phyloP scores from a whole-genome alignment of 2,888 invertebrate species.

The Drosophila limbata region DNA sequence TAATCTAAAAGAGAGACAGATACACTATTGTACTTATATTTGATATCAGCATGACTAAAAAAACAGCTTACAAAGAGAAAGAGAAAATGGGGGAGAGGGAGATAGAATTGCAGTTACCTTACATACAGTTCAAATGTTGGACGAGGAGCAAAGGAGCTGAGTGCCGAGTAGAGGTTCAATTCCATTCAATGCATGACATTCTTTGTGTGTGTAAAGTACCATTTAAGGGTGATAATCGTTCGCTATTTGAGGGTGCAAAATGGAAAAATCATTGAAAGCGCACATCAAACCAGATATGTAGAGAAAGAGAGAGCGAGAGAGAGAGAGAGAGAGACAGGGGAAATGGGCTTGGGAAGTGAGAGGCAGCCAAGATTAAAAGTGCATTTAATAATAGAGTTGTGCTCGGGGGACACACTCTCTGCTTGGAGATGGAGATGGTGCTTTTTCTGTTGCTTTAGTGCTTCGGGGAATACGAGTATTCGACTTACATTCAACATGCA shows the following conservation, averaged over 20 bases:
- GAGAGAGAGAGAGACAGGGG: neutral
- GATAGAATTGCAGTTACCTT: constrained; percentile 37
- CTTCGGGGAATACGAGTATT: constrained; percentile 78
- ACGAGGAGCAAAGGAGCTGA: neutral
- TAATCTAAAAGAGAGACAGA: constrained; percentile 54
- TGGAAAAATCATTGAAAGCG: constrained; percentile 82
- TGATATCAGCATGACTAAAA: constrained; percentile 59
- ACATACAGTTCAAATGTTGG: constrained; percentile 41
- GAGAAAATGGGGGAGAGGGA: neutral
- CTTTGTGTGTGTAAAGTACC: constrained; percentile 83
- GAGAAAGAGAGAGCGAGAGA: neutral
- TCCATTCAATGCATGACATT: constrained; percentile 77
- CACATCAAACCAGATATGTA: constrained; percentile 27
- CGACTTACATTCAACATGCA: constrained; percentile 51
- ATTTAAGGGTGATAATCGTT: constrained; percentile 85
- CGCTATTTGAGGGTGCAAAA: constrained; percentile 84
- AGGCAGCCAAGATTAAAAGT: constrained; percentile 83
- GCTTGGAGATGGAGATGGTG: constrained; percentile 18
- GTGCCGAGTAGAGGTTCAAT: constrained; percentile 59
- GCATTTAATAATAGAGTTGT: constrained; percentile 83
- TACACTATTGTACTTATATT: constrained; percentile 24
- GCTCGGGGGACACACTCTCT: constrained; percentile 16
- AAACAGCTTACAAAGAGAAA: constrained; percentile 30
- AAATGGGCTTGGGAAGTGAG: constrained; percentile 10
- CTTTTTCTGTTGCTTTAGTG: constrained; percentile 46